Evolutionary conservation across 1,140 invertebrate species (phyloP).

Genomic region (Anastrepha ludens): DNA sequence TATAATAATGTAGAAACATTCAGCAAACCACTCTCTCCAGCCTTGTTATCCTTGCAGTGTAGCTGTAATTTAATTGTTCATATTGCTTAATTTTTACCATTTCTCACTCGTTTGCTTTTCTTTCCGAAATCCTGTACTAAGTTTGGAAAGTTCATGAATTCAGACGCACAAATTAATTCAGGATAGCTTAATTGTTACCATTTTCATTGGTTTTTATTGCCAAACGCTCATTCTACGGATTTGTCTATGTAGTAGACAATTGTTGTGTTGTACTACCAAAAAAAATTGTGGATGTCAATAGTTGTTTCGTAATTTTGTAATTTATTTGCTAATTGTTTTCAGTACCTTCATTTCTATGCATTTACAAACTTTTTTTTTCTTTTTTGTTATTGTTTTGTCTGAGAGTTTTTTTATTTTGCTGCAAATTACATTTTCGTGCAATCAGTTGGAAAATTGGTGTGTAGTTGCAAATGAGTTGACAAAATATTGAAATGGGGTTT

Average conservation of each 20-base stretch:
- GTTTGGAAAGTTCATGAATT: not conserved
- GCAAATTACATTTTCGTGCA: conserved; percentile 10
- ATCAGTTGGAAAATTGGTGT: not conserved
- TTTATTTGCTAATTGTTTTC: conserved; percentile 2
- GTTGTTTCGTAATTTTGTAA: not conserved
- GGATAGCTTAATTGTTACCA: too few relatives aligned
- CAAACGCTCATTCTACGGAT: too few relatives aligned
- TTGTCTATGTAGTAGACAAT: not conserved
- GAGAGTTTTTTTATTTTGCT: not conserved
- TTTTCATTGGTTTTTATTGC: too few relatives aligned
- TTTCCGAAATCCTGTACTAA: too few relatives aligned
- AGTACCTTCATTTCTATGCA: not conserved
- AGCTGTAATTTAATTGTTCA: too few relatives aligned
- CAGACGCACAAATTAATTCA: not conserved
- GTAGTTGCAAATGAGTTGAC: not conserved
- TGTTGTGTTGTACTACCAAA: not conserved
- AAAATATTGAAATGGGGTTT: too few relatives aligned
- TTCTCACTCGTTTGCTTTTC: too few relatives aligned
- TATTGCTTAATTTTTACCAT: too few relatives aligned
- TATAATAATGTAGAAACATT: too few relatives aligned
- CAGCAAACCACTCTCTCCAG: too few relatives aligned
- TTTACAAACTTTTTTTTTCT: too few relatives aligned
- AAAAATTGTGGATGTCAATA: not conserved
- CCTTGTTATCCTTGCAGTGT: too few relatives aligned
- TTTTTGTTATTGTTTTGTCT: not conserved